Base-by-base conservation (phyloP, 2,113 vertebrate species). In the Brachirus orientalis region DNA sequence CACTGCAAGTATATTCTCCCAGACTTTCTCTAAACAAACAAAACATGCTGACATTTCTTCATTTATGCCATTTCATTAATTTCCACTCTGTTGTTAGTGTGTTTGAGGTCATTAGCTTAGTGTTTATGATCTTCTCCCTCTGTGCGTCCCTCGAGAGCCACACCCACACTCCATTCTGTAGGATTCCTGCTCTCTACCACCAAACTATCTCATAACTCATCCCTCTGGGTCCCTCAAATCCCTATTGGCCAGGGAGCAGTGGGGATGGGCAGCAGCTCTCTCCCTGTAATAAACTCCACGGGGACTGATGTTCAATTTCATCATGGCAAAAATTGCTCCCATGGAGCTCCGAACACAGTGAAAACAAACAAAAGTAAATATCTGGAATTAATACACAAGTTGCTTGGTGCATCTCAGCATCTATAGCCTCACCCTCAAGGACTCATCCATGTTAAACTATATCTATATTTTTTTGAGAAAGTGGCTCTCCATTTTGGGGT, bases 301-400 rank as follows among this genome's bases (percentile, higher is more conserved):
- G 90, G 90, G 92, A 92, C 62, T 47, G 44, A 46, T 82, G 83
- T 88, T 90, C 88, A 91, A 81, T 90, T 87, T 90, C 86, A 91
- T 91, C 86, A 85, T 78, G 36, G 90, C 33, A 77, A 77, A 87
- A 90, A 91, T 87, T 91, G 88, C 88, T 92, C 88, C 89, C 91
- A 82, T 82, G 90, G 85, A 91, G 89, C 86, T 61, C 38, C 14
- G 55, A 72, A 80, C 75, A 77, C 81, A 82, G 75, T 80, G 71
- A 90, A 90, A 90, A 92, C 90, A 93, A 91, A 92, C 89, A 90
- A 72, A 88, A 84, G 76, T 86, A 90, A 91, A 88, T 89, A 75
- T 77, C 80, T 86, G 73, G 74, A 91, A 89, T 91, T 86, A 89
- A 90, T 89, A 90, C 76, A 46, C 17, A 35, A 71, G 75, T 82